These are phyloP conservation scores for Ammodramus savannarum DNA, from an alignment of 2,113 vertebrate species.

Conservation along the genomic window DNA sequence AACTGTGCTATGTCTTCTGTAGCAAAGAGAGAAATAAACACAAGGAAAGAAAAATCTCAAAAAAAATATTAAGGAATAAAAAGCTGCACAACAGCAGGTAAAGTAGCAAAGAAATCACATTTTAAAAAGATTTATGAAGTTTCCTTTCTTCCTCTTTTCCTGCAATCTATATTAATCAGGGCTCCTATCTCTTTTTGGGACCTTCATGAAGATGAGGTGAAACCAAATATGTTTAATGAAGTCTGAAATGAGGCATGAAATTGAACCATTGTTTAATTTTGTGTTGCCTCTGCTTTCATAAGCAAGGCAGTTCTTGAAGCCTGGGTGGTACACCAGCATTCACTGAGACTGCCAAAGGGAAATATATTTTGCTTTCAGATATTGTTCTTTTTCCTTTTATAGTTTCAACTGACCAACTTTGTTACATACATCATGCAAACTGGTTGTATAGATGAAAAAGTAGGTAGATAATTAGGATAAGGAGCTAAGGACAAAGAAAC, in stretches of 20 bases:
- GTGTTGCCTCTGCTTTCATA: conserved; percentile 17
- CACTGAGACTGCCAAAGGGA: background rate
- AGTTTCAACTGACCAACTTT: background rate
- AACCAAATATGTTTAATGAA: conserved; percentile 9
- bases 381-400: background rate
- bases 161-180: background rate
- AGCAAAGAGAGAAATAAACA: background rate
- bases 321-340: background rate
- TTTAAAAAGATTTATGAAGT: background rate
- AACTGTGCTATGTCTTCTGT: background rate
- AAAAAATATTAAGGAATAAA: background rate
- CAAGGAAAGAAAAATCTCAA: background rate
- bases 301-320: background rate
- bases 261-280: conserved; percentile 35
- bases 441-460: background rate
- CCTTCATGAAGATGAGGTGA: conserved; percentile 33
- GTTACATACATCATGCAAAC: background rate
- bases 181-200: background rate
- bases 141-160: background rate
- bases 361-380: background rate
- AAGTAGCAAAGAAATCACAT: background rate
- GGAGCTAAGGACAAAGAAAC: background rate
- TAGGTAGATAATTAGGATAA: background rate
- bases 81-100: background rate
- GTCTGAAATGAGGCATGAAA: conserved; percentile 56